Evolutionary conservation across 2,113 vertebrate genomes (phyloP), one percentile per base, ranked within the genome.

Genomic region (Trinectes maculatus): DNA sequence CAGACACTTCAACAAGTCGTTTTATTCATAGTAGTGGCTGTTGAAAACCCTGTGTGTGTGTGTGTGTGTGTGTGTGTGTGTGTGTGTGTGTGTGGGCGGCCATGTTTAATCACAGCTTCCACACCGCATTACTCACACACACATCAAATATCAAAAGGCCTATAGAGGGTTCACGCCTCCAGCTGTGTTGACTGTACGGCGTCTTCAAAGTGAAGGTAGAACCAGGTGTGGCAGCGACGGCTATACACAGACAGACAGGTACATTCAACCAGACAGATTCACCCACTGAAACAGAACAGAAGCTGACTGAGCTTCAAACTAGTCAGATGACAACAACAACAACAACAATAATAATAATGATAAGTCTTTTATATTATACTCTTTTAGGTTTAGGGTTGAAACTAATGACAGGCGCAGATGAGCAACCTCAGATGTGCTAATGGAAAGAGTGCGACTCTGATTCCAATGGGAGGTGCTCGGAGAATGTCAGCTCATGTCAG

Each of bases 401-500:
- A 42, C 48, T 44, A 61, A 74, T 16, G 46, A 24, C 54, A 11
- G 52, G 34, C 25, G 5, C 5, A 5, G 43, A 53, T 8, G 11
- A 34, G 16, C 12, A n/a, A 7, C 60, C 52, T 64, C 26, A 34
- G 68, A 80, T 46, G 56, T 72, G 75, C 58, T 68, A 65, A 52
- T 78, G 65, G 77, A 85, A 79, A 71, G 52, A 73, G 40, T 16
- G 34, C 48, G 68, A 81, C 68, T 85, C 69, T 52, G 56, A 71
- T 81, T 83, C 48, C 52, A 82, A 85, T 69, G 83, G 63, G 79
- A 68, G 1, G 36, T 9, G 28, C 60, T 47, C 13, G 2, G 5
- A 51, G 62, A 83, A 78, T 79, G 85, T 44, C 25, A 6, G 34
- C 80, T 91, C 92, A 77, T 89, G 85, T 91, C 89, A 62, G 77